phyloP scores from a whole-genome alignment of 2,888 invertebrate species.

The Hyposoter didymator region DNA sequence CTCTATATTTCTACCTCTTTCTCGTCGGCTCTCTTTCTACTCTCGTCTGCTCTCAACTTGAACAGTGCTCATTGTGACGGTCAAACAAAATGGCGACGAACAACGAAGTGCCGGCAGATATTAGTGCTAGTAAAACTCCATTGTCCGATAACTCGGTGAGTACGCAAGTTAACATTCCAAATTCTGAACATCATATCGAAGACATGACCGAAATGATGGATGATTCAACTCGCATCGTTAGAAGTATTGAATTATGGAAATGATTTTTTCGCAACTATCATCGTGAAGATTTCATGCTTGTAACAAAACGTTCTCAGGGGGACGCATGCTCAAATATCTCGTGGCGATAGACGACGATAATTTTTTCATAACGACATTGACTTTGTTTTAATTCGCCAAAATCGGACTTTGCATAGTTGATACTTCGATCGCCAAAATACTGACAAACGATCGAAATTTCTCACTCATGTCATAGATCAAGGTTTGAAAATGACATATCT shows the following conservation, averaged over 20 bases:
- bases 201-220: neutral
- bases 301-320: neutral
- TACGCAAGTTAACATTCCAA: constrained; percentile 23
- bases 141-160: constrained; percentile 77
- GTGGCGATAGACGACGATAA: neutral
- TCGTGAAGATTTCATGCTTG: constrained; percentile 6
- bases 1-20: neutral
- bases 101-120: constrained; percentile 81
- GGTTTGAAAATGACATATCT: neutral
- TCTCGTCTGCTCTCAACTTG: constrained; percentile 79
- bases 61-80: constrained; percentile 70
- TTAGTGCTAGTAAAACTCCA: constrained; percentile 75
- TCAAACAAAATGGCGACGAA: constrained; percentile 81
- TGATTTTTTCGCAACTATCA: neutral
- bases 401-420: neutral
- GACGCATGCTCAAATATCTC: constrained; percentile 24
- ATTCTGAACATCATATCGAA: neutral
- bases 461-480: neutral
- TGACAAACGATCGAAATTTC: neutral
- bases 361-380: constrained; percentile 1
- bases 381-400: neutral
- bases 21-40: constrained; percentile 4
- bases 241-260: neutral
- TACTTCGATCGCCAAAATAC: neutral
- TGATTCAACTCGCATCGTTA: neutral